These are phyloP conservation scores for Leucozona laternaria DNA, from an alignment of 2,888 invertebrate genomes.

Conservation along the genomic window DNA sequence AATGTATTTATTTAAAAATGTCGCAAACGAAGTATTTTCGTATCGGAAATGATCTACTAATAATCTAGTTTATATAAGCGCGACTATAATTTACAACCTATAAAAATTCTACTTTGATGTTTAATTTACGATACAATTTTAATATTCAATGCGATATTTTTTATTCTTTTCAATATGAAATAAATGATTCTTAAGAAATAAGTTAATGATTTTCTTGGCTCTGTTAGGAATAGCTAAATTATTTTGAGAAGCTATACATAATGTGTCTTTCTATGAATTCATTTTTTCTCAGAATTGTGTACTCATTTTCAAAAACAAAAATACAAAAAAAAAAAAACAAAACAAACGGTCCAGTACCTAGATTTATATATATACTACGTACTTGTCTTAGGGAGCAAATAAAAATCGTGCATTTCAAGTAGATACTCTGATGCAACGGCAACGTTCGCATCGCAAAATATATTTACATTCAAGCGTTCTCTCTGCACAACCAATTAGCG, in stretches of 20 bases:
- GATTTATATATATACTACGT: conserved; percentile 7
- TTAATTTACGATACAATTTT: neutral
- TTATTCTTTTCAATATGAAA: neutral
- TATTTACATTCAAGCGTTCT: conserved; percentile 60
- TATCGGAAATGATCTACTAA: no score
- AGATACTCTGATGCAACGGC: conserved; percentile 52
- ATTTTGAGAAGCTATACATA: neutral
- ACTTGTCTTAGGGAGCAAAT: conserved; percentile 19
- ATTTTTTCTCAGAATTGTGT: neutral
- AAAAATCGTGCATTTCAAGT: conserved; percentile 45
- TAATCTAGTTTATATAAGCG: no score
- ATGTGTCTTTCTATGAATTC: neutral
- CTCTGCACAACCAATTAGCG: conserved; percentile 70
- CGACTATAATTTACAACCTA: no score
- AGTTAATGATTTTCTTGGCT: neutral
- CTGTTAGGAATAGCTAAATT: neutral
- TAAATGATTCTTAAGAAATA: neutral
- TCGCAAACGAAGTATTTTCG: no score
- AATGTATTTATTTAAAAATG: no score
- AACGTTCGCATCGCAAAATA: conserved; percentile 46
- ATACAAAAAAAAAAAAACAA: neutral
- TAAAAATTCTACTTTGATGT: no score
- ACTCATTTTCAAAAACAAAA: conserved; percentile 1
- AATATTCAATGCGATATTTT: no score
- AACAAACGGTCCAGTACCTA: neutral